Conservation (phyloP, 2,797 vertebrate species). For the Bothrops alternatus region DNA sequence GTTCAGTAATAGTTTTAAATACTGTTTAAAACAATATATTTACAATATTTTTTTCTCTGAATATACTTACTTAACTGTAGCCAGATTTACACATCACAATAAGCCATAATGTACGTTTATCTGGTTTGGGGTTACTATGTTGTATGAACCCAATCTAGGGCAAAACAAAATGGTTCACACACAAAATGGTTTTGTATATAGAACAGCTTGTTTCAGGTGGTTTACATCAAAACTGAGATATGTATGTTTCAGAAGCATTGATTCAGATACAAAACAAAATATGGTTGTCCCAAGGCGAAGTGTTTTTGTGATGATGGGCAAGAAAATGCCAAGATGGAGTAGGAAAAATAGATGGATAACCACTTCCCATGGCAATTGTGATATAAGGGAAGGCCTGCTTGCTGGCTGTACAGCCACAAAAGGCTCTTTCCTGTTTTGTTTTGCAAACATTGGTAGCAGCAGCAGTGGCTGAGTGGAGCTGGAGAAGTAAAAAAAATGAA, state of each 20-base stretch:
- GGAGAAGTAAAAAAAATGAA: background rate
- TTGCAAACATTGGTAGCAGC: background rate
- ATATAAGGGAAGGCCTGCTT: background rate
- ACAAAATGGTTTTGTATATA: background rate
- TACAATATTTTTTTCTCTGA: background rate
- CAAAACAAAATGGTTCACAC: background rate
- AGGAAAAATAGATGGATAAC: background rate
- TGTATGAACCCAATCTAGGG: background rate
- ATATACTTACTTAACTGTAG: conserved; percentile 14
- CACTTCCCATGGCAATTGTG: background rate
- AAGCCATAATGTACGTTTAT: background rate
- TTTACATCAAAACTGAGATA: background rate
- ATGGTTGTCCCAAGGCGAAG: background rate
- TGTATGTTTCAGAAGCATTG: background rate
- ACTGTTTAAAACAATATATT: background rate
- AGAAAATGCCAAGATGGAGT: background rate
- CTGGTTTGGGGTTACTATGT: background rate
- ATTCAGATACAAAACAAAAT: background rate
- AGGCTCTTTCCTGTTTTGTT: background rate
- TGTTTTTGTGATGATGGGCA: background rate
- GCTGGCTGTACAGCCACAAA: background rate
- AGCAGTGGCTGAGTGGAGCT: background rate
- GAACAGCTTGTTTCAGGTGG: background rate
- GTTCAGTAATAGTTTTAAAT: conserved; percentile 15
- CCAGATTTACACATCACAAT: background rate